Conservation (phyloP, 2,113 vertebrate genomes). For the Telmatochromis bifrenatus region DNA sequence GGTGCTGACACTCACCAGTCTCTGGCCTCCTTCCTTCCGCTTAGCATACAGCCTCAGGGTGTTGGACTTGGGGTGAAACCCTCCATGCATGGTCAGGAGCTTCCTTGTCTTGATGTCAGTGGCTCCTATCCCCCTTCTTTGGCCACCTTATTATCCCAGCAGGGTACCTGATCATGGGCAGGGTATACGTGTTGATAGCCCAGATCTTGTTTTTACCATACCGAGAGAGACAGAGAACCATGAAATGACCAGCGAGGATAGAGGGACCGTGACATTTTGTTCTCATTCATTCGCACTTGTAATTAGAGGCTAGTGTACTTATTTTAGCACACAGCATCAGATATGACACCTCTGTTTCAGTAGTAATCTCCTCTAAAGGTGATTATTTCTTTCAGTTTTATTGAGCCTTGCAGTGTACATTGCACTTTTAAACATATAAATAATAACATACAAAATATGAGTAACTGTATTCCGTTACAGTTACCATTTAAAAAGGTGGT, state of each 20-base stretch:
- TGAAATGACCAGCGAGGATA: background rate
- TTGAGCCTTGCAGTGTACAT: background rate
- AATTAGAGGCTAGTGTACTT: background rate
- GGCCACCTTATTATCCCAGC: background rate
- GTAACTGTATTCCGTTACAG: background rate
- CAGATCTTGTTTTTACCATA: background rate
- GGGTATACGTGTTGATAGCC: background rate
- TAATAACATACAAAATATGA: background rate
- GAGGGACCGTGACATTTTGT: background rate
- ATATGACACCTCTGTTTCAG: background rate
- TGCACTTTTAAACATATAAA: background rate
- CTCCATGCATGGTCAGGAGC: background rate
- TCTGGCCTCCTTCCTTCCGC: background rate
- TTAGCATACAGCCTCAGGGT: background rate
- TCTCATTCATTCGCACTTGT: background rate
- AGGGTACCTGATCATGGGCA: background rate
- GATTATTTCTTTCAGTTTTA: background rate
- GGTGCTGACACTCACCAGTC: background rate
- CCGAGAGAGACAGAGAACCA: background rate
- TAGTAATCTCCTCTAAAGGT: background rate
- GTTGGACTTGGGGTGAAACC: background rate
- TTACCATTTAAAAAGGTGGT: fast-evolving
- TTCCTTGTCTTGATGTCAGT: background rate
- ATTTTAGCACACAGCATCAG: background rate
- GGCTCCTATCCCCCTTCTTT: background rate